These are phyloP conservation scores for Felis chaus DNA, from an alignment of 2,113 vertebrate species.

Conservation along the genomic window DNA sequence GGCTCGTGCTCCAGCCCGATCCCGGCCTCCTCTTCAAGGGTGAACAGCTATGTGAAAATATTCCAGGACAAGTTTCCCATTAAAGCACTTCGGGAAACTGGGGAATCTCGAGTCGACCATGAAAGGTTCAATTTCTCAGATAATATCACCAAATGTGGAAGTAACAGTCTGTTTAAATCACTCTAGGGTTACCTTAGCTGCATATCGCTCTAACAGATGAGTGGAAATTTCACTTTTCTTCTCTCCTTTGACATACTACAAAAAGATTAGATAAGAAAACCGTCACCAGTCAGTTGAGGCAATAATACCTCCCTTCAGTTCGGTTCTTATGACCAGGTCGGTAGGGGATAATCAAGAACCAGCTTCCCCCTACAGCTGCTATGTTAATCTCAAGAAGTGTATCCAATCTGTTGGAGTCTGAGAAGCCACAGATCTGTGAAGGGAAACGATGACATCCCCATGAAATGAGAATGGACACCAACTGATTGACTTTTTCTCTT, in stretches of 20 bases:
- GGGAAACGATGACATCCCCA: neutral
- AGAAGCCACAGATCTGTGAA: neutral
- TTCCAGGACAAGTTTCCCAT: conserved; percentile 20
- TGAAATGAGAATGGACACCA: neutral
- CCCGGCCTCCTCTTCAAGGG: neutral
- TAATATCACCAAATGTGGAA: conserved; percentile 32
- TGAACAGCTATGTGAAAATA: neutral
- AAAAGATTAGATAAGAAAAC: too few species aligned
- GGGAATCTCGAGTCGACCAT: neutral
- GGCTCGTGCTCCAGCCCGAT: neutral
- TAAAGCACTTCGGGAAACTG: conserved; percentile 1
- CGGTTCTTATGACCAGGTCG: neutral
- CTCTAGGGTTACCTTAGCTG: neutral
- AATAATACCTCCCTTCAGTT: neutral
- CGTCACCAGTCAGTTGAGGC: neutral
- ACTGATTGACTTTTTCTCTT: neutral
- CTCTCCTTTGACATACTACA: neutral
- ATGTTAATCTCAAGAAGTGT: neutral
- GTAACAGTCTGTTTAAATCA: neutral
- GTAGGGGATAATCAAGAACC: neutral
- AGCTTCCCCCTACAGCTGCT: neutral
- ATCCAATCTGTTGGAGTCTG: neutral
- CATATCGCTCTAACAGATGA: neutral
- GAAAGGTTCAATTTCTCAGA: neutral
- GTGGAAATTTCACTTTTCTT: neutral